Conservation (phyloP, 2,113 vertebrate genomes). For the Platysteira castanea region DNA sequence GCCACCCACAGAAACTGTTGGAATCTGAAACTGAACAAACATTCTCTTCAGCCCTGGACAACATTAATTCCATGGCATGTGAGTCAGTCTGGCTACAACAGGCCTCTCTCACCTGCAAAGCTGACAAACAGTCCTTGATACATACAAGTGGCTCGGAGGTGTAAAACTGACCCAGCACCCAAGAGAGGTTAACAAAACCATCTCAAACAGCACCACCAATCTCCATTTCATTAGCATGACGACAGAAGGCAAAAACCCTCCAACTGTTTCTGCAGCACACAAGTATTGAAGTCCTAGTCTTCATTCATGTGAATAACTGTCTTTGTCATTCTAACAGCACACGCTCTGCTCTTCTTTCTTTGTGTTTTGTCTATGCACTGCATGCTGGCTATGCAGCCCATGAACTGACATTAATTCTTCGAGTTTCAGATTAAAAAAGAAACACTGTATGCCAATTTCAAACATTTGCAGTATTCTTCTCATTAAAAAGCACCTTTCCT, state of each 20-base stretch:
- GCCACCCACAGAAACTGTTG: background rate
- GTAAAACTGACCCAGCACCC: background rate
- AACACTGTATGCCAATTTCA: background rate
- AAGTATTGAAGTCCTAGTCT: background rate
- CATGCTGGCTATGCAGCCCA: background rate
- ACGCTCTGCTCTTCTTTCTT: background rate
- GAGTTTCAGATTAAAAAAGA: background rate
- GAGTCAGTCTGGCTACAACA: background rate
- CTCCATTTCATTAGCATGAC: background rate
- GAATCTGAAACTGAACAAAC: background rate
- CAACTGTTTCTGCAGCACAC: background rate
- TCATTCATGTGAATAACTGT: background rate
- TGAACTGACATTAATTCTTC: background rate
- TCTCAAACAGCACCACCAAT: background rate
- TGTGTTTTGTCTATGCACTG: background rate
- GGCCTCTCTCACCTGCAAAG: background rate
- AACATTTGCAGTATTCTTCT: background rate
- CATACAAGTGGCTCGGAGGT: background rate
- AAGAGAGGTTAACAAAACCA: background rate
- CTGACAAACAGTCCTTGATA: background rate
- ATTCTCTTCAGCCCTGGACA: background rate
- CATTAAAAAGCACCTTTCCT: background rate
- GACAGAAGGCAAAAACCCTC: background rate
- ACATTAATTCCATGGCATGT: background rate
- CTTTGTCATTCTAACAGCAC: background rate